A percentile compares a stretch with the other conserved stretches of the same genome.
Conservation (phyloP, 2,888 invertebrate genomes). For the Drosophila paramelanica region DNA sequence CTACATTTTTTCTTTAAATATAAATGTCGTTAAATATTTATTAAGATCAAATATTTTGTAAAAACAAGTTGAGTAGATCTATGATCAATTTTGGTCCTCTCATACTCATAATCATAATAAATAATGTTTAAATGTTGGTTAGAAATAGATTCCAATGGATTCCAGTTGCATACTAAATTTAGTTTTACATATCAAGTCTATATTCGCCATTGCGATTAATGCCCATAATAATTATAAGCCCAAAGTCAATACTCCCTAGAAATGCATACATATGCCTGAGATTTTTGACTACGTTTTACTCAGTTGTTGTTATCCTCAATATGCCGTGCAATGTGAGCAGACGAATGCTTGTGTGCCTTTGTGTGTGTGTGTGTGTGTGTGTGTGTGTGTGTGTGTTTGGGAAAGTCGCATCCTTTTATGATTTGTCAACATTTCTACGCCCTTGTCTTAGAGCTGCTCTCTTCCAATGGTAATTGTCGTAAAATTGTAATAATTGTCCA, state of each 20-base stretch:
- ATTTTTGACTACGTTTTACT: not conserved
- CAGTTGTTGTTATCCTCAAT: constrained; percentile 15
- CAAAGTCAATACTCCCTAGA: not conserved
- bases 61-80: too few species aligned
- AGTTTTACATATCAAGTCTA: not conserved
- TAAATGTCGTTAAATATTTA: too few species aligned
- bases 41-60: too few species aligned
- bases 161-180: not conserved
- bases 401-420: constrained; percentile 56
- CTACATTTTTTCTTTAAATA: not conserved
- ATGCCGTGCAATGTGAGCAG: too few species aligned
- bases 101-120: too few species aligned
- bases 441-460: constrained; percentile 34
- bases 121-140: too few species aligned
- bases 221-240: not conserved
- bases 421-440: constrained; percentile 69
- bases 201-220: too few species aligned
- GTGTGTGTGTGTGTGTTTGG: constrained; percentile 25
- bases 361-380: constrained; percentile 14
- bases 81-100: too few species aligned
- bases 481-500: constrained; percentile 83
- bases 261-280: not conserved
- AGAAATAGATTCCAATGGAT: too few species aligned
- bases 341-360: constrained; percentile 18
- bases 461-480: constrained; percentile 72